A percentile compares a stretch with the other conserved stretches of the same genome.
Evolutionary conservation across 2,888 invertebrate species (phyloP).

Genomic region (Mellilla xanthometata): DNA sequence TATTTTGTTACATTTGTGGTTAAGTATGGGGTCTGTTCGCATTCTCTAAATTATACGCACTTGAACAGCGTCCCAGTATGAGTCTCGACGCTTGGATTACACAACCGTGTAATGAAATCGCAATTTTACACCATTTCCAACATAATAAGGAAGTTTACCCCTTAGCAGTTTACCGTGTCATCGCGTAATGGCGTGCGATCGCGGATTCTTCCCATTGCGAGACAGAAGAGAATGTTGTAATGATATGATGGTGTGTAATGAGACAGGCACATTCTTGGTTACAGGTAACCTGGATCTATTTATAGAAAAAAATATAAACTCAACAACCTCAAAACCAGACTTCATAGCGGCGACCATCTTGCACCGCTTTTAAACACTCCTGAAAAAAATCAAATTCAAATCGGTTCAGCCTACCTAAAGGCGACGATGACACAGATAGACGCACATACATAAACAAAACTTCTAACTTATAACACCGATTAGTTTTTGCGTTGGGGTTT

Average conservation of each 20-base stretch:
- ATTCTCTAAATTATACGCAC: not conserved
- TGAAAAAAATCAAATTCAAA: too few relatives aligned
- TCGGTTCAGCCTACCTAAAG: too few relatives aligned
- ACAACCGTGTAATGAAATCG: conserved; percentile 16
- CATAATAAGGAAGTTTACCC: conserved; percentile 47
- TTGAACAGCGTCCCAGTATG: not conserved
- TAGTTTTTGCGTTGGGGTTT: too few relatives aligned
- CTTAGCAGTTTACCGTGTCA: conserved; percentile 43
- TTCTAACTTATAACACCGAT: too few relatives aligned
- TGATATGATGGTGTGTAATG: conserved; percentile 27
- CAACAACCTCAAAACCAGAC: too few relatives aligned
- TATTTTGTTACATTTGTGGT: too few relatives aligned
- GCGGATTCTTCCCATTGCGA: conserved; percentile 30
- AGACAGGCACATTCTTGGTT: conserved; percentile 21
- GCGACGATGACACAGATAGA: too few relatives aligned
- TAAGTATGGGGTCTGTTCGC: too few relatives aligned
- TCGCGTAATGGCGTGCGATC: conserved; percentile 47
- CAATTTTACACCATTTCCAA: conserved; percentile 45
- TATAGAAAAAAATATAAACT: too few relatives aligned
- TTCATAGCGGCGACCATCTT: too few relatives aligned
- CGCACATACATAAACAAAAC: too few relatives aligned
- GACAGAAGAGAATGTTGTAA: conserved; percentile 18
- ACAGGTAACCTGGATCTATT: conserved; percentile 1
- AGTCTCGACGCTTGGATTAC: conserved; percentile 1
- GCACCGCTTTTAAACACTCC: too few relatives aligned